Conservation (phyloP, 1,140 invertebrate species). For the Leptinotarsa texana region DNA sequence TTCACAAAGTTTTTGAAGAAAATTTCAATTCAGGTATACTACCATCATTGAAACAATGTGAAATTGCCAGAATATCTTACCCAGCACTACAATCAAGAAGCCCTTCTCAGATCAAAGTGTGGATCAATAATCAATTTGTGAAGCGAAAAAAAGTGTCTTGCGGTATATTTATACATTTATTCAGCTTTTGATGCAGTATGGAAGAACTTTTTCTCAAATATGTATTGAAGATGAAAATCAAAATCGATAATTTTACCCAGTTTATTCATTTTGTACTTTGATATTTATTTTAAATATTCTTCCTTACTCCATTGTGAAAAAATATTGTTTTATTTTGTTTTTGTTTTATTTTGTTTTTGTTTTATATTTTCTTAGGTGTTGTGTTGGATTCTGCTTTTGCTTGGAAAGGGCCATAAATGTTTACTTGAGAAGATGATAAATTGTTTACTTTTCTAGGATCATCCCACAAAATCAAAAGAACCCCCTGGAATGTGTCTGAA, state of each 20-base stretch:
- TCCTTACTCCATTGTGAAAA: too few relatives aligned
- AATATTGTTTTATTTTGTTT: too few relatives aligned
- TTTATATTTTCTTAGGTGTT: too few relatives aligned
- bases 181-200: background rate
- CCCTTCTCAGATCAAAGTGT: background rate
- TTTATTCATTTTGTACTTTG: too few relatives aligned
- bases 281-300: too few relatives aligned
- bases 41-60: background rate
- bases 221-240: background rate
- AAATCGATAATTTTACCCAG: background rate
- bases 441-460: constrained; percentile 4
- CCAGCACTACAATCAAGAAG: background rate
- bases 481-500: background rate
- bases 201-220: background rate
- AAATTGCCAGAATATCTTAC: background rate
- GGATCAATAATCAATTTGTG: background rate
- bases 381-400: background rate
- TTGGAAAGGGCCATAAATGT: background rate
- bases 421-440: background rate
- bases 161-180: background rate
- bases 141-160: background rate
- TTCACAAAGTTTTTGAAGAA: background rate
- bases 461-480: background rate
- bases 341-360: too few relatives aligned
- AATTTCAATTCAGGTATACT: background rate